Base-by-base conservation (phyloP, 2,888 invertebrate species). In the Tenthredo mesomela region DNA sequence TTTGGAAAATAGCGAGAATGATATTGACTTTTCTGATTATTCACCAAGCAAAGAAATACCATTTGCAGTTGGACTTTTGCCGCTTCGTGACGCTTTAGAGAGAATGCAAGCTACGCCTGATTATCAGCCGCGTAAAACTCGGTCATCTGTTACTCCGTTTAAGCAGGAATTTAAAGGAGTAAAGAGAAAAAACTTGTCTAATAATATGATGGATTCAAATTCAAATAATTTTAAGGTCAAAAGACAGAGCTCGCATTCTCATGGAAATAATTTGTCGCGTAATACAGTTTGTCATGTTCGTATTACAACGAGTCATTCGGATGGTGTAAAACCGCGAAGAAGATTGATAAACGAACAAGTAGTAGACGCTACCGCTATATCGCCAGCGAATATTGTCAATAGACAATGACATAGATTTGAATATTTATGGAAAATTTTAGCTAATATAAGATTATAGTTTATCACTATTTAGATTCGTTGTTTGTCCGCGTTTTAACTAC, bases 101-200 rank as follows among this genome's bases (percentile, higher is more conserved):
- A 92, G 92, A 78, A 93, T 93, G 91, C 93, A 93, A 86, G 92
- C 93, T 0, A 93, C 92, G 65, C 90, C 93, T 0, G 93, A 94
- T 88, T 92, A 94, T 88, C 93, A 93, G 40, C 93, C 93, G 2
- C 88, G 93, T 12, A 93, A 93, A 88, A 93, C 93, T 0, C 89
- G 93, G 29, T 93, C 93, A 0, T 93, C 93, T 0, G 92, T 91
- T n/a, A 91, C 92, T 0, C 83, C 85, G 18, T 85, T 88, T 5
- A 91, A 90, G 75, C 89, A 89, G 43, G 91, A 92, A 10, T 71
- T 86, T 0, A 87, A 87, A 70, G 86, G 87, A 58, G 71, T 87
- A 0, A 91, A 89, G 65, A 86, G 90, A 10, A 89, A 89, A 85
- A 86, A 84, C 50, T 73, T 58, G 15, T 40, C 25, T 21, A 65